Evolutionary conservation across 2,888 invertebrate genomes (phyloP), one percentile per base, ranked within the genome.

Genomic region (Phengaris alcon): DNA sequence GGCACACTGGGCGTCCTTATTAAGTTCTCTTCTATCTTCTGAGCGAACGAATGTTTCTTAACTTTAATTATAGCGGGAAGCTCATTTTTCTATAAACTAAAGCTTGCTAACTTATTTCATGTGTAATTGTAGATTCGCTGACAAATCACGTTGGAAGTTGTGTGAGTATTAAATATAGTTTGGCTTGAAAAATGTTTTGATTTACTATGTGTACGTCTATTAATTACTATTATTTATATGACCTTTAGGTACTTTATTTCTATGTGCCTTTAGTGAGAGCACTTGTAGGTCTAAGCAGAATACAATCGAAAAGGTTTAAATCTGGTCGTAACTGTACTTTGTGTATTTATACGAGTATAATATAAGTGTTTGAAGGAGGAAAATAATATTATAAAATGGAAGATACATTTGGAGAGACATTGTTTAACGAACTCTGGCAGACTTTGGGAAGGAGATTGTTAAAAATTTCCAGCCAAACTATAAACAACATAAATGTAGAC

Each of bases 11-110:
- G 75, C 78, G 77, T 77, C 51, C 78, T 77, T 77, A 22, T 9
- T 6, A 6, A 64, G 77, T 79, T 79, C 48, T 80, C 76, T 77
- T 75, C 76, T 75, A 75, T 81, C 76, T 81, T 78, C 3, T 54
- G 84, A 87, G 85, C 87, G 84, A 88, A 87, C 85, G 84, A 84
- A 78, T 78, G 54, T 75, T 80, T 80, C 80, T 79, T 75, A 79
- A 78, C 77, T 77, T 78, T 75, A 69, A 46, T 68, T 55, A 46
- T 69, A 75, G 74, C 69, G 69, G 69, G 69, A 75, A 75, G 75
- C 75, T 75, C 75, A 48, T 70, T 70, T 72, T 76, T 76, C 79
- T 77, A 81, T 80, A 78, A 77, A 69, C 54, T 76, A 76, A 76
- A 46, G 69, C 75, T 69, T 69, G 69, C 75, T 75, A 70, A 69